Conservation (phyloP, 1,140 invertebrate genomes). For the Drosophila mojavensis region DNA sequence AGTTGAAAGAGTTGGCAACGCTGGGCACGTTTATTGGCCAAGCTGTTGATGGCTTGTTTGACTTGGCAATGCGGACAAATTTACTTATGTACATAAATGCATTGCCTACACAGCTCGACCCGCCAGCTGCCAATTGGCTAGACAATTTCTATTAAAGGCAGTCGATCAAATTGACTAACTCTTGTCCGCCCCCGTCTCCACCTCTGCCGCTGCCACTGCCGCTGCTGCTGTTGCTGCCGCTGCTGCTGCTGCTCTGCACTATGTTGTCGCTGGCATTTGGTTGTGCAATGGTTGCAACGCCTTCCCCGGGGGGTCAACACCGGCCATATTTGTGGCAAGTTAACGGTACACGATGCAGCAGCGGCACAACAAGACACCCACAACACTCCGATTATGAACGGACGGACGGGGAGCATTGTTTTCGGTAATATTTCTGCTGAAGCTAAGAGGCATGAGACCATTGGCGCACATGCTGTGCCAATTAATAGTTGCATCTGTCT, state of each 20-base stretch:
- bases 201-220: not conserved
- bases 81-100: constrained; percentile 31
- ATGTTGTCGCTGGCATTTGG: constrained; percentile 5
- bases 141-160: constrained; percentile 58
- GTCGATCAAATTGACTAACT: constrained; percentile 46
- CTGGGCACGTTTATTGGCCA: constrained; percentile 39
- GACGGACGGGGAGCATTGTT: constrained; percentile 15
- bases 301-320: constrained; percentile 62
- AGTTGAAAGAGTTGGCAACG: constrained; percentile 44
- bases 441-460: constrained; percentile 4
- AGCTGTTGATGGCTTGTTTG: constrained; percentile 55
- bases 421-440: constrained; percentile 50
- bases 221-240: too few relatives aligned
- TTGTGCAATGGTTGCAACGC: constrained; percentile 55
- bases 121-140: constrained; percentile 45
- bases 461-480: constrained; percentile 56
- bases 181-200: not conserved
- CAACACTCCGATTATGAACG: constrained; percentile 6
- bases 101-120: constrained; percentile 1
- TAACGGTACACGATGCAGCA: constrained; percentile 26
- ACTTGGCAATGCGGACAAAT: constrained; percentile 59
- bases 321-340: constrained; percentile 55
- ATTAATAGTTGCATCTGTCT: constrained; percentile 64
- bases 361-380: constrained; percentile 13
- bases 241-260: not conserved